Base-by-base conservation (phyloP, 2,888 invertebrate species). In the Melipona bicolor region DNA sequence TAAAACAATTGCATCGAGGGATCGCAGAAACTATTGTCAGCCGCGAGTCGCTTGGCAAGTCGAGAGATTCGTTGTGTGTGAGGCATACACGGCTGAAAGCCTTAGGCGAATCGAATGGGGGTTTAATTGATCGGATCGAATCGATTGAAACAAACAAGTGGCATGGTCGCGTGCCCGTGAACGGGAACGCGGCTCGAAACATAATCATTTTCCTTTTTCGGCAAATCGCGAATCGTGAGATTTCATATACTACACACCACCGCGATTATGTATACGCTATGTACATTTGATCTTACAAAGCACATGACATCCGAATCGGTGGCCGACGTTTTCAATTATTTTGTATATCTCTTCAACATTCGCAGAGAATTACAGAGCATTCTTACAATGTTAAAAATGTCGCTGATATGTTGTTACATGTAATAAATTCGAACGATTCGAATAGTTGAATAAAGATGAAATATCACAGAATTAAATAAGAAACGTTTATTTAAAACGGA, bases 11-110 rank as follows among this genome's bases (percentile, higher is more conserved):
- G 50, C 32, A 52, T 70, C 61, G 72, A 74, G 62, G 54, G 72
- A 59, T 80, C 72, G 80, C 81, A 32, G 62, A 71, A 80, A 73
- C 68, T 73, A 77, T 81, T 61, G 67, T 77, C 79, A 67, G 78
- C 74, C 76, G 86, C 78, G 73, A 85, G 70, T 88, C 65, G 72
- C 27, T 77, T 62, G 71, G 61, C 62, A 69, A 72, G 85, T 81
- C 83, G 71, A 88, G 76, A 84, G 76, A 88, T 88, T 88, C 88
- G 88, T 88, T 88, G 88, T 84, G 73, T 80, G 78, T 52, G 80
- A 84, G 82, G 78, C 82, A 77, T 84, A 86, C 75, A 81, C 80
- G 79, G 67, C 71, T 74, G 76, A 59, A 81, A 79, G 71, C 76
- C 85, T 81, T 79, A 79, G 78, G 85, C 79, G 79, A 85, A 77